These are phyloP conservation scores for Sminthurides aquaticus DNA, from an alignment of 2,888 invertebrate genomes.

Conservation along the genomic window DNA sequence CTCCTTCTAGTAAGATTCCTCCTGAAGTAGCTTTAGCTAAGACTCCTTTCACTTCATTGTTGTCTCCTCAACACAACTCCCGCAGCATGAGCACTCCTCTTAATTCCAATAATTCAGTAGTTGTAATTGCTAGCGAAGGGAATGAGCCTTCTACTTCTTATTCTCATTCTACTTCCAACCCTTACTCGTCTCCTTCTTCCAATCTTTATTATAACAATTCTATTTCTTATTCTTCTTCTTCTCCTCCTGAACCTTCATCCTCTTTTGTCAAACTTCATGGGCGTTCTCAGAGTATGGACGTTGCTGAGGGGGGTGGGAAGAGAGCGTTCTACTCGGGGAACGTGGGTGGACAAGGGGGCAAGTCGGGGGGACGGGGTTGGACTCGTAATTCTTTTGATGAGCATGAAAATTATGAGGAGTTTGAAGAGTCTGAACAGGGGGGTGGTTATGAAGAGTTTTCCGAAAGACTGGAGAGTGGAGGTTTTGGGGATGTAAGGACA, in stretches of 20 bases:
- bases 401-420: no score
- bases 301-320: conserved; percentile 21
- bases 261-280: conserved; percentile 39
- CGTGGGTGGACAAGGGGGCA: conserved; percentile 1
- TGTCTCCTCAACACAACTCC: conserved; percentile 32
- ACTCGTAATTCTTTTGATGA: conserved; percentile 6
- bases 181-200: neutral
- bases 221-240: neutral
- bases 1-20: conserved; percentile 38
- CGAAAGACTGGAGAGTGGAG: no score
- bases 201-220: neutral
- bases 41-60: conserved; percentile 22
- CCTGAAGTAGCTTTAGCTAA: conserved; percentile 37
- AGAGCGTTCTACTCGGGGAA: neutral
- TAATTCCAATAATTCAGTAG: neutral
- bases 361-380: neutral
- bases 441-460: no score
- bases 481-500: no score
- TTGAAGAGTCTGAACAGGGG: no score
- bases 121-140: neutral
- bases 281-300: conserved; percentile 36
- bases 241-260: conserved; percentile 29
- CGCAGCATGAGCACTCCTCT: conserved; percentile 40
- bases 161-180: neutral
- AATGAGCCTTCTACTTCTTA: neutral